Conservation (phyloP, 2,113 vertebrate genomes). For the Carassius auratus region DNA sequence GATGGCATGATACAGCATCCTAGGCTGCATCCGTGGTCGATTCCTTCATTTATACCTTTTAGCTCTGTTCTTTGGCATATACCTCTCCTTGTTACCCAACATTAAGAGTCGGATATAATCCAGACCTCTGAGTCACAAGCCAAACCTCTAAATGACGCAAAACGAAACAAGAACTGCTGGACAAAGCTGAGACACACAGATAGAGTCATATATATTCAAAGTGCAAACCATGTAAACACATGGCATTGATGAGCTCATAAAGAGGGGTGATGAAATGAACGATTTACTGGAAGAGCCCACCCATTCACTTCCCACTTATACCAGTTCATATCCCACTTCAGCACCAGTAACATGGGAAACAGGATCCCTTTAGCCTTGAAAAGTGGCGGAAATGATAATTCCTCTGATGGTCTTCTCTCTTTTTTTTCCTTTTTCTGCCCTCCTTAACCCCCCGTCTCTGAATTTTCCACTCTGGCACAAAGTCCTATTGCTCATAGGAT, state of each 20-base stretch:
- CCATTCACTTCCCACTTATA: slow-evolving; percentile 6
- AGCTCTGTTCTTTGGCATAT: not conserved
- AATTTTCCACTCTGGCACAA: slow-evolving; percentile 68
- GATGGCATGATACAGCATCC: not conserved
- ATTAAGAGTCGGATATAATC: slow-evolving; percentile 31
- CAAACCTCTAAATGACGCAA: slow-evolving; percentile 6
- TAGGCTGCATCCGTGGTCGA: not conserved
- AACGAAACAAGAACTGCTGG: slow-evolving; percentile 15
- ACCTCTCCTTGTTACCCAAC: not conserved
- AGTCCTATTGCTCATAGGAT: slow-evolving; percentile 58
- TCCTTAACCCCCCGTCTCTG: not conserved
- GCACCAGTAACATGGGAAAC: slow-evolving; percentile 32
- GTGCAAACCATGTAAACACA: slow-evolving; percentile 30
- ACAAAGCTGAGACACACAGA: not conserved
- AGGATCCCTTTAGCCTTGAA: not conserved
- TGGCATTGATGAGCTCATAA: slow-evolving; percentile 36
- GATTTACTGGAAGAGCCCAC: slow-evolving; percentile 47
- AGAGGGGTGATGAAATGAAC: slow-evolving; percentile 28
- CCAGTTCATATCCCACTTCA: slow-evolving; percentile 8
- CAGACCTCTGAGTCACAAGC: slow-evolving; percentile 17
- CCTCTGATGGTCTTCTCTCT: not conserved
- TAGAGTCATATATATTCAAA: not conserved
- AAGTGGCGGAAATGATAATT: slow-evolving; percentile 25
- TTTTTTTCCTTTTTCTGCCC: slow-evolving; percentile 12
- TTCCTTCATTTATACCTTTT: not conserved